Evolutionary conservation across 1,140 invertebrate genomes (phyloP).

Genomic region (Drosophila equinoxialis): DNA sequence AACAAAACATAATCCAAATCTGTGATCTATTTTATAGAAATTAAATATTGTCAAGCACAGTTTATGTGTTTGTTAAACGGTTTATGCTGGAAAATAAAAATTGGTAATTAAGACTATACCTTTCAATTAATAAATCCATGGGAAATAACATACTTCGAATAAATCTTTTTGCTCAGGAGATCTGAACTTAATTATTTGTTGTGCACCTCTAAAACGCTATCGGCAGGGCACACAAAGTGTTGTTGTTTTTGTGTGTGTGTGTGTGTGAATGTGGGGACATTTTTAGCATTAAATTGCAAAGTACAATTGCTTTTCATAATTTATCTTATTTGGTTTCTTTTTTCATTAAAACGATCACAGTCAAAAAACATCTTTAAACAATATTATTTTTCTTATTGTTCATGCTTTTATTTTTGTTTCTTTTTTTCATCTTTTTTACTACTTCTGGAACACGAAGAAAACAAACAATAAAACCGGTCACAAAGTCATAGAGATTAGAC

Average conservation of each 20-base stretch:
- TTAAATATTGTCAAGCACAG: constrained; percentile 77
- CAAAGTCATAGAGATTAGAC: neutral
- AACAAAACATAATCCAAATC: neutral
- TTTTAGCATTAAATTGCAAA: constrained; percentile 46
- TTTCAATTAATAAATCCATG: neutral
- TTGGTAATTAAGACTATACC: neutral
- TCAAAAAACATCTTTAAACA: constrained; percentile 73
- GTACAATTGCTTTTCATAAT: constrained; percentile 63
- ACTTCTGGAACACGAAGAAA: constrained; percentile 14
- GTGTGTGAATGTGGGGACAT: constrained; percentile 32
- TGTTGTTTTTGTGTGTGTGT: neutral
- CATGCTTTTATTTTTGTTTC: constrained; percentile 23
- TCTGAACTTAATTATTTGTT: neutral
- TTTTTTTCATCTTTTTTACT: constrained; percentile 10
- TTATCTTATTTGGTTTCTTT: constrained; percentile 44
- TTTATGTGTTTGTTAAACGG: constrained; percentile 28
- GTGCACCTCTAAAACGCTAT: neutral
- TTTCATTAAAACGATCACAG: constrained; percentile 79
- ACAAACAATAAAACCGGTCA: constrained; percentile 8
- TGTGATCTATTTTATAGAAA: constrained; percentile 48
- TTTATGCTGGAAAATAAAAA: constrained; percentile 21
- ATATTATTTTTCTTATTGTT: constrained; percentile 41
- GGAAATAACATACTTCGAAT: neutral
- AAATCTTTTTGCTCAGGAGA: neutral
- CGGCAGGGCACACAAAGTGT: neutral